phyloP scores from a whole-genome alignment of 2,113 vertebrate species.

The Nothoprocta perdicaria region DNA sequence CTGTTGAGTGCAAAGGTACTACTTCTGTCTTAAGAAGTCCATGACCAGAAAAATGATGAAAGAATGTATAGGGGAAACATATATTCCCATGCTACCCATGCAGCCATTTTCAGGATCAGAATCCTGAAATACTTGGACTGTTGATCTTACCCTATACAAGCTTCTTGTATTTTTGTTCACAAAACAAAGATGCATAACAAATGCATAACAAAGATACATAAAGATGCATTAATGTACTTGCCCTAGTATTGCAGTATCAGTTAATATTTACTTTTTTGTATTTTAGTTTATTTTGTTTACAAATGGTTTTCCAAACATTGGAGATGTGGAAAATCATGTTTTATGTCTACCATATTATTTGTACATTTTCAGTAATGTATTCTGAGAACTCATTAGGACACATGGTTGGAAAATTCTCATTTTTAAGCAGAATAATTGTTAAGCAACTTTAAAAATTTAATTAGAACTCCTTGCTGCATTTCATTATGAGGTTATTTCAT shows the following conservation, averaged over 20 bases:
- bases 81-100: neutral
- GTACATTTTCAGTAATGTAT: constrained; percentile 39
- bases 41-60: neutral
- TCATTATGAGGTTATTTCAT: constrained; percentile 79
- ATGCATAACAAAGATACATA: neutral
- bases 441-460: constrained; percentile 76
- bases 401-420: constrained; percentile 60
- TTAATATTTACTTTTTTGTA: neutral
- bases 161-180: neutral
- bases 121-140: neutral
- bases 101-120: neutral
- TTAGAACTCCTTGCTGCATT: constrained; percentile 76
- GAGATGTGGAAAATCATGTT: constrained; percentile 12
- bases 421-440: constrained; percentile 73
- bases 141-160: neutral
- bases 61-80: neutral
- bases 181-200: neutral
- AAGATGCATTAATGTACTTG: neutral
- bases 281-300: constrained; percentile 52
- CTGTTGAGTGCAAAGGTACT: neutral
- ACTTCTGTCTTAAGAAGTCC: neutral
- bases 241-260: neutral
- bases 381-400: constrained; percentile 72
- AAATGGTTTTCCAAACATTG: constrained; percentile 28
- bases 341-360: constrained; percentile 51